These are phyloP conservation scores for Netelia melanura DNA, from an alignment of 2,888 invertebrate species.

Conservation along the genomic window DNA sequence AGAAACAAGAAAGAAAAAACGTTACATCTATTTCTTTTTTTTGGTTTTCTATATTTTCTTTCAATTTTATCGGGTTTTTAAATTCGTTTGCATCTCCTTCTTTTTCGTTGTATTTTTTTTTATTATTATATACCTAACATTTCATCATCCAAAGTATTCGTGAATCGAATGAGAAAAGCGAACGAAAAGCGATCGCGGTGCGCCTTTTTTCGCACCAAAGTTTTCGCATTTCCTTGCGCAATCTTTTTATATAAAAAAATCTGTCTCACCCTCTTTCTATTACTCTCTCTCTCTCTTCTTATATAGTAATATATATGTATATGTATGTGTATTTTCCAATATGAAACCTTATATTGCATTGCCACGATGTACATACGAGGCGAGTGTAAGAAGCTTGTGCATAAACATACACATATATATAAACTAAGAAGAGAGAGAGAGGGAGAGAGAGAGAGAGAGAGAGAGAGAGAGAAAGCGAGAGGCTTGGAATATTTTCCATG, in stretches of 20 bases:
- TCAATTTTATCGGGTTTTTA: no score
- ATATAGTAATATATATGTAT: background rate
- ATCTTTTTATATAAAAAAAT: slow-evolving; percentile 3
- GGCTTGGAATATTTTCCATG: slow-evolving; percentile 53
- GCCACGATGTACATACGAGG: background rate
- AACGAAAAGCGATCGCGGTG: background rate
- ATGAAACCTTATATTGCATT: slow-evolving; percentile 45
- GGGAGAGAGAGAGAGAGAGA: background rate
- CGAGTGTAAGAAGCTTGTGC: slow-evolving; percentile 3
- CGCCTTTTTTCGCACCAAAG: background rate
- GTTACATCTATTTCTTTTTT: no score
- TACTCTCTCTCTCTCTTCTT: background rate
- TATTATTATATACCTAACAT: no score
- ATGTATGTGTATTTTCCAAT: slow-evolving; percentile 49
- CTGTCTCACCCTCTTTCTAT: slow-evolving; percentile 1
- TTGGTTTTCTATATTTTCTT: no score
- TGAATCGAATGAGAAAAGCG: background rate
- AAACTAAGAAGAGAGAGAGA: background rate
- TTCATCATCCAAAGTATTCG: no score
- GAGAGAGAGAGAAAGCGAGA: background rate
- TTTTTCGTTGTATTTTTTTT: no score
- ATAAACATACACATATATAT: slow-evolving; percentile 5
- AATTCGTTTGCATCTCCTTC: no score
- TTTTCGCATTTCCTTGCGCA: background rate
- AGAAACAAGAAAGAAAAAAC: no score